Base-by-base conservation (phyloP, 1,140 invertebrate species). In the Pinna nobilis region DNA sequence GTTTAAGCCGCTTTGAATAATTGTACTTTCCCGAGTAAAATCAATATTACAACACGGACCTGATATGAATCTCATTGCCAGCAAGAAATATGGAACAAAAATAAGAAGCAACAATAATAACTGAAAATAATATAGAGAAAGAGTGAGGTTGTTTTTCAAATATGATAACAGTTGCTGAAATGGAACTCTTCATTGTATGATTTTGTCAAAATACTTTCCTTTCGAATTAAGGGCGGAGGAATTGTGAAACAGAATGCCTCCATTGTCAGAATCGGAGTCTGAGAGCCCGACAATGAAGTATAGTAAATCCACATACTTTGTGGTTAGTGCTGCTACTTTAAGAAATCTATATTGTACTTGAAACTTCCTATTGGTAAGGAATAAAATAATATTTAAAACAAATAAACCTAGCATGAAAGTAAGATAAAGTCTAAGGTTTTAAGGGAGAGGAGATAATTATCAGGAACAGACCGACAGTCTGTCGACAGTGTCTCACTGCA, bases 331-430 rank as follows among this genome's bases (percentile, higher is more conserved):
- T 59, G 23, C n/a, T 35, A 20, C 30, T 20, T 35, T 59, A 59
- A 33, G 37, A 59, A 30, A 59, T 35, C 37, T 33, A 32, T 35
- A 30, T 59, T 37, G 55, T 59, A n/a, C 37, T 59, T 18, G 30
- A 59, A 59, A 59, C 32, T 35, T 59, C 55, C 55, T 59, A 59
- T 37, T 6, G 30, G 37, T 30, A 59, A 59, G 55, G 37, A 59
- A 59, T 59, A 59, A 59, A 59, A 59, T 59, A 59, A 35, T 35
- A 35, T 59, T 44, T 41, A 63, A 63, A 44, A 63, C 25, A 65
- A 72, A 63, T 59, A 57, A 72, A 72, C 44, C 70, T 72, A 64
- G 70, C 70, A 64, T 35, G 70, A 65, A 72, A 57, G 35, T 47
- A 30, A 61, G 70, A 72, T 72, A 72, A 71, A 64, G 39, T 63